Conservation (phyloP, 2,113 vertebrate species). For the Tor tambroides region DNA sequence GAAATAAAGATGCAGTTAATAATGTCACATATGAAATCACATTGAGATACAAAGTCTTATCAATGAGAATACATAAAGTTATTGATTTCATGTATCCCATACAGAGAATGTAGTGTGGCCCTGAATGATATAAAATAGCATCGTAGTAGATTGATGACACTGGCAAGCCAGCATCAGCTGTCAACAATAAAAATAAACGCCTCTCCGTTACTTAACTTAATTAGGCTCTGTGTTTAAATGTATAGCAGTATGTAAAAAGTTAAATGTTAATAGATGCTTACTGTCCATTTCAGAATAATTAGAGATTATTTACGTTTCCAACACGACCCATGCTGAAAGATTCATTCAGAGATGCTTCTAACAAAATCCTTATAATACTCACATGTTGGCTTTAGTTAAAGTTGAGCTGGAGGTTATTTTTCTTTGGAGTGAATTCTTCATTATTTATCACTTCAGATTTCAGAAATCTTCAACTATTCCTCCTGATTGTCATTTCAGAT, state of each 20-base stretch:
- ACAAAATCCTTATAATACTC: conserved; percentile 2
- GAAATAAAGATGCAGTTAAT: neutral
- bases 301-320: neutral
- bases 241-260: neutral
- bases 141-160: neutral
- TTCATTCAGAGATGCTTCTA: neutral
- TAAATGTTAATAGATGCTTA: too few relatives aligned
- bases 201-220: neutral
- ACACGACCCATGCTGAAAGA: neutral
- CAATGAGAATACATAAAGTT: neutral
- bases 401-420: neutral
- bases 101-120: neutral
- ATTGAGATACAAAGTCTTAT: neutral
- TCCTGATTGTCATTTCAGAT: neutral
- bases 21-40: neutral
- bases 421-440: conserved; percentile 18
- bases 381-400: conserved; percentile 17
- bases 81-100: neutral
- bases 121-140: neutral
- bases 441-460: neutral
- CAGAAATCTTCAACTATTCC: neutral
- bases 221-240: neutral
- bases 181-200: neutral
- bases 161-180: neutral
- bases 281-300: neutral